Base-by-base conservation (phyloP, 2,888 invertebrate species). In the Hecatera dysodea region DNA sequence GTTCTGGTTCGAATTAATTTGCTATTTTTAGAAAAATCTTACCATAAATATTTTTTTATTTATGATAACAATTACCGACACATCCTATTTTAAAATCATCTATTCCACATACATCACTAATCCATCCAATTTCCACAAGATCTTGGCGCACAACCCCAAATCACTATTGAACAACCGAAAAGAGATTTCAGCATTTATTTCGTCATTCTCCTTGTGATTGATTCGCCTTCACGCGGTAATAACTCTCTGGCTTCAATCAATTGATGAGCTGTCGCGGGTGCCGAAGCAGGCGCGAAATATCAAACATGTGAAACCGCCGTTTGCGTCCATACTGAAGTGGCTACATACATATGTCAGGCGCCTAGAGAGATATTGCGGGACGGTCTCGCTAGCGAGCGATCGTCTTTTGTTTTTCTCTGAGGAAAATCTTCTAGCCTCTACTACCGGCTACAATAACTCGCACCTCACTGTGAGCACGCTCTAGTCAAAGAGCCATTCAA, bases 201-300 rank as follows among this genome's bases (percentile, higher is more conserved):
- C 77, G 70, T 72, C 70, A 79, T 76, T 71, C 72, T 46, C 52
- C 29, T 7, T 42, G 73, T 89, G 91, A 92, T 92, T 90, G 91
- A 88, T 90, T 90, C 82, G 81, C 75, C 83, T 84, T 81, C 84
- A 76, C 78, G 76, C 63, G 73, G 80, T 87, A 87, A 88, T 88
- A 88, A 86, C 80, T 86, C 77, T 73, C 60, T 57, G 22, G 8
- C 15, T 8, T n/a, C 15, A 36, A 15, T 22, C 8, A 36, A 22
- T 36, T 56, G 36, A 56, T 7, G 6, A 56, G 56, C 36, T 36
- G 15, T 8, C 15, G 36, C 56, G 36, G 3, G 15, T 8, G 2
- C 36, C n/a, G 11, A 33, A 5, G 33, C 33, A 7, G 44, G 19
- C 19, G 44, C 19, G 44, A 19, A 44, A 19, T 19, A 48, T 48